Base-by-base conservation (phyloP, 2,113 vertebrate species). In the Ramphastos sulfuratus region DNA sequence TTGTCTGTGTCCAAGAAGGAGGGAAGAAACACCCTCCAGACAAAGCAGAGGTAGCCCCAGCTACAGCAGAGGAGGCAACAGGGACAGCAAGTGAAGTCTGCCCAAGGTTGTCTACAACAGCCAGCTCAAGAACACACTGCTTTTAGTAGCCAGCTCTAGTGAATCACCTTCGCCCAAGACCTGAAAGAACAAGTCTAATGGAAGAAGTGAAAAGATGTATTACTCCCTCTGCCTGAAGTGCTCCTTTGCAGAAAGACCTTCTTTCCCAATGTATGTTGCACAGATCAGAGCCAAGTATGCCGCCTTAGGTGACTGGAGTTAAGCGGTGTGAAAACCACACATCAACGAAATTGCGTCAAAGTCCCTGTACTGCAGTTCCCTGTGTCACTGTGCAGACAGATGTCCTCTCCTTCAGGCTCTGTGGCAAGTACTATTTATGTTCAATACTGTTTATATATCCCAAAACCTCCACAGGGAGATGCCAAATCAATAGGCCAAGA, bases 401-500 rank as follows among this genome's bases (percentile, higher is more conserved):
- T 90, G 80, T 84, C 73, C 48, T 86, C 60, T 88, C 70, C 65
- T 92, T 46, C 10, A 3, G 18, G 48, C 42, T 78, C 82, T 78
- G 61, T 86, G 82, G 65, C 88, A 93, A 54, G 82, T 74, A 78
- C 23, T 92, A 85, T 93, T 95, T 94, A 95, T 71, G 69, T 50
- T 93, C 82, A 88, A n/a, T 81, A 90, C 78, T 85, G 65, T 90
- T 95, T 90, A 94, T 88, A 88, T 78, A 78, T 61, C 65, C 65
- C 73, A 81, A 84, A 91, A 88, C 20, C 73, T 93, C 85, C 50
- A 52, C 0, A 0, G 90, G 48, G 79, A 91, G 27, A 86, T 81
- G 44, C 13, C 56, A 69, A 93, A 87, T 93, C 95, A 84, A 92
- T 94, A 96, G 80, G 61, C 79, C 61, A 86, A 90, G 65, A 81